Evolutionary conservation across 2,888 invertebrate genomes (phyloP).

Genomic region (Drosophila merina): DNA sequence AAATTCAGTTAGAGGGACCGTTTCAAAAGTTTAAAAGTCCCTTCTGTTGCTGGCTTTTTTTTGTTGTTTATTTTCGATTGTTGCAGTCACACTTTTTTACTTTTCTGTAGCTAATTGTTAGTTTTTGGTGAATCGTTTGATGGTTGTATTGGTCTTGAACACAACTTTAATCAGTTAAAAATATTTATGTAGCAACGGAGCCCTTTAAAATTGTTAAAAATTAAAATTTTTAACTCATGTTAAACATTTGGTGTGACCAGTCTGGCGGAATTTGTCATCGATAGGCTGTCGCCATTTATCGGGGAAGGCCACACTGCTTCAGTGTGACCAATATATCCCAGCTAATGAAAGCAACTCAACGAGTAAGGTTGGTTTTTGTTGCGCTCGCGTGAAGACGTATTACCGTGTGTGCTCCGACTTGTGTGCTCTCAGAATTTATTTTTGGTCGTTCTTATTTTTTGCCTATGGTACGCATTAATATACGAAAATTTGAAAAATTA

Average conservation of each 20-base stretch:
- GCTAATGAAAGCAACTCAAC: neutral
- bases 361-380: conserved; percentile 7
- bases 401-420: conserved; percentile 71
- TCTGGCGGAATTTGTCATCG: neutral
- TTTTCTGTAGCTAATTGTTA: neutral
- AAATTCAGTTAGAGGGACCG: conserved; percentile 1
- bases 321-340: too few species aligned
- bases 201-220: neutral
- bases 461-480: conserved; percentile 56
- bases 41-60: neutral
- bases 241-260: neutral
- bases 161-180: neutral
- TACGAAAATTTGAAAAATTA: conserved; percentile 46
- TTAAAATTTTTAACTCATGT: neutral
- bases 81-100: neutral
- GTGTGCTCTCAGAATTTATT: conserved; percentile 76
- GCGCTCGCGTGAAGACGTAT: conserved; percentile 65
- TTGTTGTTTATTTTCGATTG: too few species aligned
- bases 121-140: neutral
- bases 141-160: neutral
- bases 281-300: neutral
- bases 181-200: too few species aligned
- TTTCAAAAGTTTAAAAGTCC: neutral
- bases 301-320: too few species aligned
- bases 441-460: conserved; percentile 64